Evolutionary conservation across 1,140 invertebrate genomes (phyloP).

Genomic region (Leptinotarsa lineolata): DNA sequence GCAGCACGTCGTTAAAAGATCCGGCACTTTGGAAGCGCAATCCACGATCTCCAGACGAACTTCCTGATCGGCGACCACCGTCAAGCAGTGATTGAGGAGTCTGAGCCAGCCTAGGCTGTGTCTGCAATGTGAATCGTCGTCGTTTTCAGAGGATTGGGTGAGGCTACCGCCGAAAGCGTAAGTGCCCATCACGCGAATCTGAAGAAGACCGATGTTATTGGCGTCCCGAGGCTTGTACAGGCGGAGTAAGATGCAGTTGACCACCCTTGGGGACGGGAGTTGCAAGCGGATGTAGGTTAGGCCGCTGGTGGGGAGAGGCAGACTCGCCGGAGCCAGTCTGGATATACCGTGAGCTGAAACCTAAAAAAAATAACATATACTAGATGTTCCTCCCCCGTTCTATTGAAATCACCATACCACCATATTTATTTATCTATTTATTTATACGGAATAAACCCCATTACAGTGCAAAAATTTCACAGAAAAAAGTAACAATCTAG

Average conservation of each 20-base stretch:
- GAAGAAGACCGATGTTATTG: slow-evolving; percentile 83
- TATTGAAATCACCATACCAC: too few relatives aligned
- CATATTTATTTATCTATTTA: too few relatives aligned
- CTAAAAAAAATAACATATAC: slow-evolving; percentile 31
- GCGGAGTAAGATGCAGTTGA: slow-evolving; percentile 67
- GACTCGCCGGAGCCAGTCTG: slow-evolving; percentile 67
- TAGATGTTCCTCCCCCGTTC: too few relatives aligned
- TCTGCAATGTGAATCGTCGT: slow-evolving; percentile 49
- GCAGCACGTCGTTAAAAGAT: slow-evolving; percentile 74
- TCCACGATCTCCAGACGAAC: slow-evolving; percentile 56
- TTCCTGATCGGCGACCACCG: slow-evolving; percentile 58
- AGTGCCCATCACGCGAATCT: slow-evolving; percentile 82
- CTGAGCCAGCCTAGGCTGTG: slow-evolving; percentile 65
- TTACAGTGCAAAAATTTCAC: too few relatives aligned
- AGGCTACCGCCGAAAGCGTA: slow-evolving; percentile 71
- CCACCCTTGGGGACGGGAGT: slow-evolving; percentile 79
- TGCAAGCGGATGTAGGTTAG: slow-evolving; percentile 84
- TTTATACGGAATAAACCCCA: too few relatives aligned
- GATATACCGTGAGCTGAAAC: slow-evolving; percentile 63
- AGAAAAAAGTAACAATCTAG: too few relatives aligned
- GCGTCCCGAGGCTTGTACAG: slow-evolving; percentile 85
- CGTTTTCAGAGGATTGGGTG: slow-evolving; percentile 51
- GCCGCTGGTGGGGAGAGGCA: slow-evolving; percentile 79
- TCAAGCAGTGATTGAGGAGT: slow-evolving; percentile 70
- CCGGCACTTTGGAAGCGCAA: slow-evolving; percentile 67